Percentiles rank a stretch among this genome's conserved stretches.
Evolutionary conservation across 2,113 vertebrate species (phyloP).

Genomic region (Campylomormyrus tamandua): DNA sequence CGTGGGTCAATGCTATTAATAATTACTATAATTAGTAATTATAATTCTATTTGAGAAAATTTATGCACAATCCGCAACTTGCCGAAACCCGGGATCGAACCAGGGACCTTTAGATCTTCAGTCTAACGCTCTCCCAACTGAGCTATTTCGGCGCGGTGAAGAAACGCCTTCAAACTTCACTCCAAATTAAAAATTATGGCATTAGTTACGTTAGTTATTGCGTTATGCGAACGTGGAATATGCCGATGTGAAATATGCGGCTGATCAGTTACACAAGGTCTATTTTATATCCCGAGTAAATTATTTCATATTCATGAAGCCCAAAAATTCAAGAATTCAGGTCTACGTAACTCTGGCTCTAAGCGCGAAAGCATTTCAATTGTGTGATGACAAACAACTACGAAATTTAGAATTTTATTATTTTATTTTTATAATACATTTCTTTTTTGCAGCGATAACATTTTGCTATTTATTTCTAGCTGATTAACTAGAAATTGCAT

Average conservation of each 20-base stretch:
- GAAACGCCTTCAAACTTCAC: rapidly evolving
- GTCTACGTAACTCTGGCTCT: not conserved
- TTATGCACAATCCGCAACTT: rapidly evolving
- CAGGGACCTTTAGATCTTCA: constrained; percentile 3
- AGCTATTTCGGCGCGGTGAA: not conserved
- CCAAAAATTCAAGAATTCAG: not conserved
- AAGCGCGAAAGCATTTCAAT: not conserved
- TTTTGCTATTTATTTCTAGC: too few relatives aligned
- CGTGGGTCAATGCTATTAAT: not conserved
- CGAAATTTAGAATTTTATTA: not conserved
- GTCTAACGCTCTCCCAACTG: constrained; percentile 2
- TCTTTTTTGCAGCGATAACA: not conserved
- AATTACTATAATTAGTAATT: not conserved
- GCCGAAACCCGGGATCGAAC: not conserved
- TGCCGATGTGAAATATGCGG: not conserved
- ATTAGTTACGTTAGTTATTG: not conserved
- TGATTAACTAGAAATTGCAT: too few relatives aligned
- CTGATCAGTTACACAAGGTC: not conserved
- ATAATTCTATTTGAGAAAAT: not conserved
- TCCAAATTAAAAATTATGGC: not conserved
- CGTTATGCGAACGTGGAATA: not conserved
- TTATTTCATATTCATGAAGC: not conserved
- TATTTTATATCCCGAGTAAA: not conserved
- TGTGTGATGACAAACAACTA: not conserved
- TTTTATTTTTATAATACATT: not conserved